phyloP scores from a whole-genome alignment of 2,113 vertebrate genomes.

The Percopsis transmontana region DNA sequence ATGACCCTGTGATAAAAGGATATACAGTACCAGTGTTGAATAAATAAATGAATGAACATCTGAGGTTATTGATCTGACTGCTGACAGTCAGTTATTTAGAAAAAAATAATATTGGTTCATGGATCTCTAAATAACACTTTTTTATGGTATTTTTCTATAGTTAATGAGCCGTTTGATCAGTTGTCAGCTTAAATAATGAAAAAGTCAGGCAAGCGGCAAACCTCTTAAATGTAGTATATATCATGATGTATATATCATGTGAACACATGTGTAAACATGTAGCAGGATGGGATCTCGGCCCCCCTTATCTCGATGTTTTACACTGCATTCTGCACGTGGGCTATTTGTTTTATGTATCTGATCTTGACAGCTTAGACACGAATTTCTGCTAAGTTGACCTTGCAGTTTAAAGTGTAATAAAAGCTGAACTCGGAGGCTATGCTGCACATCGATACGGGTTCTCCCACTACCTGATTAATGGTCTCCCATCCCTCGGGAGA shows the following conservation, averaged over 20 bases:
- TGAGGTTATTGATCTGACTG: conserved; percentile 1
- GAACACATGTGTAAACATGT: conserved; percentile 37
- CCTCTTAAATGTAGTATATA: neutral
- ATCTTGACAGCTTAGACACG: conserved; percentile 66
- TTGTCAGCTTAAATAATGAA: conserved; percentile 9
- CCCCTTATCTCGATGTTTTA: conserved; percentile 56
- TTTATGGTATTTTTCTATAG: conserved; percentile 8
- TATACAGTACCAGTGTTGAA: conserved; percentile 7
- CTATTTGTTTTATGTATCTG: conserved; percentile 64
- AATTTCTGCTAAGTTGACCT: conserved; percentile 66
- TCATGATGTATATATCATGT: conserved; percentile 4
- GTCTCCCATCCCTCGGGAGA: conserved; percentile 34
- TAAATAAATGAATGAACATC: conserved; percentile 21
- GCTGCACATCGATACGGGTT: conserved; percentile 63
- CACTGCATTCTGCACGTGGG: conserved; percentile 31
- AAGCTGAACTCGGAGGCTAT: conserved; percentile 59
- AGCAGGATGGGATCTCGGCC: neutral
- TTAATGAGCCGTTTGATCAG: neutral
- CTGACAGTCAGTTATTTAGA: neutral
- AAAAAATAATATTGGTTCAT: neutral
- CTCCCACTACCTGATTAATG: conserved; percentile 63
- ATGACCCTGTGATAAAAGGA: conserved; percentile 10
- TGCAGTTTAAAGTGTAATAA: conserved; percentile 71
- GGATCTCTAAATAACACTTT: neutral
- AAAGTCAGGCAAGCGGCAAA: conserved; percentile 9